Evolutionary conservation across 2,888 invertebrate species (phyloP), one percentile per base, ranked within the genome.

Genomic region (Epirrhoe tristata): DNA sequence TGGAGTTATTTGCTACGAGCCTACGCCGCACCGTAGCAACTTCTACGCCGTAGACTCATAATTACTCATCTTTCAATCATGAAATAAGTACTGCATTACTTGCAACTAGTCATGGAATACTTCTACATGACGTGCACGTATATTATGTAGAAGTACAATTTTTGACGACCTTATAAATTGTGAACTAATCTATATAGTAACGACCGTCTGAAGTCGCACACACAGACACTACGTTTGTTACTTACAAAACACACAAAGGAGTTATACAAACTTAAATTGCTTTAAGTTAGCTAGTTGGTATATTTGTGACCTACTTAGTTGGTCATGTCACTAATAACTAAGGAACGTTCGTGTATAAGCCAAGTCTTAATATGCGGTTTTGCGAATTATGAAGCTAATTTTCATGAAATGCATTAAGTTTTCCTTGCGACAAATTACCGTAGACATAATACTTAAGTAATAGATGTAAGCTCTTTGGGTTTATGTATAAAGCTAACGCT

Each of bases 201-300:
- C 39, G 1, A 12, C 5, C 12, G 12, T 12, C 39, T 43, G 39
- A 1, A 5, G 12, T 10, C 39, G 8, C 24, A 16, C 39, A 10
- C 46, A 17, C 46, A 32, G 43, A 46, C 43, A 52, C 59, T 32
- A 48, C 17, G 43, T 32, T 52, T 50, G 55, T 50, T 16, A 55
- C 39, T 62, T 56, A 56, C 55, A 63, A 54, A 60, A 54, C 55
- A 66, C 55, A 68, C 66, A 69, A 66, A 63, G 65, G 65, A 69
- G 59, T 69, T 63, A 50, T 66, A 54, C 54, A 66, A 69, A 69
- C 69, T 66, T 57, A 66, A 69, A 69, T 69, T 69, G 66, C 57
- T 59, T 50, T 32, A 63, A 63, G 66, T 66, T 69, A 34, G 12
- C 62, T 17, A 63, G 63, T 54, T 54, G 57, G 51, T 39, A n/a